These are phyloP conservation scores for Oreochromis mossambicus DNA, from an alignment of 2,797 vertebrate genomes.

Conservation along the genomic window DNA sequence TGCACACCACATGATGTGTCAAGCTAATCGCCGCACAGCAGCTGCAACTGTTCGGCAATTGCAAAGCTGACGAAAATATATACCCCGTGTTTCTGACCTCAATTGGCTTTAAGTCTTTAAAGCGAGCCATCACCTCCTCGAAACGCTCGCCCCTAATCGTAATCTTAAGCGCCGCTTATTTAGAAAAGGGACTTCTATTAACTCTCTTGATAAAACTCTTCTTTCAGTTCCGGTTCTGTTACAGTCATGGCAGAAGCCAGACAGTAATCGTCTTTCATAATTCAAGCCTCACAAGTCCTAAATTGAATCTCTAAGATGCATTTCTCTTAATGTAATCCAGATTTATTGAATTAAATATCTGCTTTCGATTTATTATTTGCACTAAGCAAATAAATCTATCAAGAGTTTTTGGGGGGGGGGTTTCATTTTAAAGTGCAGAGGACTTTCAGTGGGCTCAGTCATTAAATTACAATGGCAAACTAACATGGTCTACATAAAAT, in stretches of 20 bases:
- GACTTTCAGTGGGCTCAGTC: conserved; percentile 14
- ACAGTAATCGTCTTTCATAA: conserved; percentile 58
- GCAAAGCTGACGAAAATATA: conserved; percentile 42
- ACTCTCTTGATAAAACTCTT: conserved; percentile 30
- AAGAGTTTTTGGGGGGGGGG: conserved; percentile 20
- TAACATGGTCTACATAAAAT: conserved; percentile 53
- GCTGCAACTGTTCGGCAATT: conserved; percentile 53
- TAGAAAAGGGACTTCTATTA: conserved; percentile 39
- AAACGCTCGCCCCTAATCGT: conserved; percentile 21
- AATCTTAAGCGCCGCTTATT: conserved; percentile 34
- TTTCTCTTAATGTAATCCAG: conserved; percentile 63
- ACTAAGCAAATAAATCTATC: conserved; percentile 50
- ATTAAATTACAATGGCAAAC: conserved; percentile 55
- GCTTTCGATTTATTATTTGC: conserved; percentile 65
- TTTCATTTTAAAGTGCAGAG: conserved; percentile 35
- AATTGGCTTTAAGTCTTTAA: conserved; percentile 43
- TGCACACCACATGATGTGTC: conserved; percentile 57
- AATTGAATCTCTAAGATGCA: conserved; percentile 60
- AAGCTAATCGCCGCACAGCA: conserved; percentile 59
- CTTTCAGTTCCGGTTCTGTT: conserved; percentile 20
- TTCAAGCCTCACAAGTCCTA: conserved; percentile 59
- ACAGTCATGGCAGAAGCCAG: conserved; percentile 35
- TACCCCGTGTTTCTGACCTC: conserved; percentile 49
- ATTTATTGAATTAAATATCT: conserved; percentile 68
- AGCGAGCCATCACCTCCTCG: conserved; percentile 24